A percentile compares a stretch with the other conserved stretches of the same genome.
Conservation (phyloP, 2,113 vertebrate species). For the Synchiropus splendidus region DNA sequence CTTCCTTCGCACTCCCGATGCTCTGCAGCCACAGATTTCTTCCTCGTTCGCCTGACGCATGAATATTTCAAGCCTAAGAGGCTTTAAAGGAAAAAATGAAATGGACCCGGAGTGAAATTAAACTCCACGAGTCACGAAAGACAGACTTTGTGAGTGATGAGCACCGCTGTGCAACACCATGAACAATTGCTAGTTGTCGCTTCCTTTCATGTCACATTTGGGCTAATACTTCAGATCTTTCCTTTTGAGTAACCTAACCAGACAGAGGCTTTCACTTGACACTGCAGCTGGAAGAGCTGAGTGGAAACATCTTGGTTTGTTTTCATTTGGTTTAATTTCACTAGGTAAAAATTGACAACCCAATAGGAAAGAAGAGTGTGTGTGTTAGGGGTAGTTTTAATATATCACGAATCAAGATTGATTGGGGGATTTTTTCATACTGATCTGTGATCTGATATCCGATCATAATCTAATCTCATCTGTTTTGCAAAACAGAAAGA, state of each 20-base stretch:
- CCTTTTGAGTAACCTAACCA: background rate
- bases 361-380: no score
- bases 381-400: no score
- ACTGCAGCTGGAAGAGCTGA: no score
- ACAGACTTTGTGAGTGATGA: slow-evolving; percentile 45
- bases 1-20: slow-evolving; percentile 30
- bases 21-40: slow-evolving; percentile 50
- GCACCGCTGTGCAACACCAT: slow-evolving; percentile 16
- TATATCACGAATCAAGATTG: no score
- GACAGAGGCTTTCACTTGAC: slow-evolving; percentile 1
- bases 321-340: no score
- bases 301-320: no score
- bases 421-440: no score
- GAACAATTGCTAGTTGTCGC: no score
- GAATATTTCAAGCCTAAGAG: slow-evolving; percentile 74
- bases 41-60: slow-evolving; percentile 57
- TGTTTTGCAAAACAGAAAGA: no score
- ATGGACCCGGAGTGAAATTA: slow-evolving; percentile 68
- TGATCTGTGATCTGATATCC: no score
- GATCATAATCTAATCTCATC: no score
- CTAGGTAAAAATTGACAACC: no score
- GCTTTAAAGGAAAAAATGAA: slow-evolving; percentile 72
- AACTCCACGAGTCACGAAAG: slow-evolving; percentile 54
- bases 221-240: slow-evolving; percentile 15
- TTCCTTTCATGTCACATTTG: slow-evolving; percentile 24